These are phyloP conservation scores for Campoplex nolae DNA, from an alignment of 2,888 invertebrate species.

Conservation along the genomic window DNA sequence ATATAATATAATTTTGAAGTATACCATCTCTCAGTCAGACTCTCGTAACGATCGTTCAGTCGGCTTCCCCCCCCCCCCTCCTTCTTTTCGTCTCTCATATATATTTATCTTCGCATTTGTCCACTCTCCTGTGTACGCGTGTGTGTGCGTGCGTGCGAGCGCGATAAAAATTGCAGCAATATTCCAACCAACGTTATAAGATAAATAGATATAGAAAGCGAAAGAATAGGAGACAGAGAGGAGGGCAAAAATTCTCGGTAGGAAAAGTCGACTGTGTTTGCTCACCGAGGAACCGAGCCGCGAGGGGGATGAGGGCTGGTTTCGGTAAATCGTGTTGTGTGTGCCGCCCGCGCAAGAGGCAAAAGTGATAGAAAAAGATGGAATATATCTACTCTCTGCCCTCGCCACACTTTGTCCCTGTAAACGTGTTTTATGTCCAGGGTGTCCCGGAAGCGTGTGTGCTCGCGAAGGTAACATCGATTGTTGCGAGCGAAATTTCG, in stretches of 20 bases:
- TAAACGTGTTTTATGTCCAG: background rate
- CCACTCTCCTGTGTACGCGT: background rate
- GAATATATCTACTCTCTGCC: slow-evolving; percentile 23
- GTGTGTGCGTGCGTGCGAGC: background rate
- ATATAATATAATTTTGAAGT: background rate
- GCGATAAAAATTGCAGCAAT: slow-evolving; percentile 68
- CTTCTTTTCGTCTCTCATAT: background rate
- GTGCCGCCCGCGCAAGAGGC: slow-evolving; percentile 1
- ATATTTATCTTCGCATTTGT: background rate
- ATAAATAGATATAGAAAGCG: background rate
- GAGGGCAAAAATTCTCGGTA: background rate
- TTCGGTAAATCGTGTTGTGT: slow-evolving; percentile 17
- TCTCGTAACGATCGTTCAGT: slow-evolving; percentile 56
- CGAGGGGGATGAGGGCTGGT: background rate
- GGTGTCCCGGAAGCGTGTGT: background rate
- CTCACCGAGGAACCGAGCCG: slow-evolving; percentile 30
- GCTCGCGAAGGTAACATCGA: background rate
- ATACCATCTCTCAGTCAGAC: slow-evolving; percentile 38
- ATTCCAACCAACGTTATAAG: slow-evolving; percentile 39
- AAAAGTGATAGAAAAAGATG: slow-evolving; percentile 38
- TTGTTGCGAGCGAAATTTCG: background rate
- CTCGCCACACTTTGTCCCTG: slow-evolving; percentile 23
- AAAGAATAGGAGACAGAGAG: background rate
- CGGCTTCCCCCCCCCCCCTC: background rate
- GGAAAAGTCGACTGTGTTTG: slow-evolving; percentile 60